Evolutionary conservation across 2,888 invertebrate species (phyloP).

Genomic region (Pollenia griseotomentosa): DNA sequence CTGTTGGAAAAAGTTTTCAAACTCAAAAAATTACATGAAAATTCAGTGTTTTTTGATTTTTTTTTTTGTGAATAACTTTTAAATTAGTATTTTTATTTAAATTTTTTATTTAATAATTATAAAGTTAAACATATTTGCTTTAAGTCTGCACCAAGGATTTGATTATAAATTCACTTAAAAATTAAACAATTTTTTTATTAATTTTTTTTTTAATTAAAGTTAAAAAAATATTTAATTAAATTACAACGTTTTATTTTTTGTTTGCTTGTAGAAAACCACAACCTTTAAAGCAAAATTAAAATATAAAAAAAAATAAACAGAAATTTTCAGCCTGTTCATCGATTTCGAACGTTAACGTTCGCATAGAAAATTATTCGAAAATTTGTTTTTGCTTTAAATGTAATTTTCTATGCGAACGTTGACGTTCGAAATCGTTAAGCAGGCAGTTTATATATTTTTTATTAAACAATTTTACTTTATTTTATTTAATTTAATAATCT

Average conservation of each 20-base stretch:
- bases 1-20: too few species aligned
- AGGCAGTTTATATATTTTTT: too few species aligned
- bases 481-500: too few species aligned
- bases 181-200: not conserved
- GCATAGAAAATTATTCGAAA: too few species aligned
- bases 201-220: not conserved
- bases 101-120: not conserved
- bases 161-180: slow-evolving; percentile 48
- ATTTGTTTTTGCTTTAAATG: too few species aligned
- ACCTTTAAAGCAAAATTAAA: slow-evolving; percentile 28
- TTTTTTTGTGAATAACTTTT: not conserved
- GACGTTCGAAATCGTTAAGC: too few species aligned
- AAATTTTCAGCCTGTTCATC: too few species aligned
- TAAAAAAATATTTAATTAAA: not conserved
- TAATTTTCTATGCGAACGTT: too few species aligned
- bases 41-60: too few species aligned
- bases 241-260: slow-evolving; percentile 5
- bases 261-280: slow-evolving; percentile 49
- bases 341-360: too few species aligned
- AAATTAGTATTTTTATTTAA: slow-evolving; percentile 2
- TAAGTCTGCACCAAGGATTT: slow-evolving; percentile 53
- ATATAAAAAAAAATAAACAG: not conserved
- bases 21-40: too few species aligned
- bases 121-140: slow-evolving; percentile 23
- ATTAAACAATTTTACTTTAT: too few species aligned